Evolutionary conservation across 1,140 invertebrate species (phyloP).

Genomic region (Drosophila orena): DNA sequence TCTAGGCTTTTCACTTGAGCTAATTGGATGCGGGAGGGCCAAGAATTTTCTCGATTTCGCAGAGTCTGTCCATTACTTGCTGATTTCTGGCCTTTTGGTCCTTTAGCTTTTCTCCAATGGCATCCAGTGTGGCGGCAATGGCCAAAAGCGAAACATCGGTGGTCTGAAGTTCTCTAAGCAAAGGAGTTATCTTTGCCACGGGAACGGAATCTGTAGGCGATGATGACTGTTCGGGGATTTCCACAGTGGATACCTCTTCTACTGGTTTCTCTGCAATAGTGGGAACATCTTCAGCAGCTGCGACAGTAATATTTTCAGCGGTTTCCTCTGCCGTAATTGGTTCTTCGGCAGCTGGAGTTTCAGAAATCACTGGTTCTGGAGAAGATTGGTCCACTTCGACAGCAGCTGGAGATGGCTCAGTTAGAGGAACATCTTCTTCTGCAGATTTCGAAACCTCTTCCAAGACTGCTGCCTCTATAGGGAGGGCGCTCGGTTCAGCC

Average conservation of each 20-base stretch:
- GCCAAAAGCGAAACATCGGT: conserved; percentile 59
- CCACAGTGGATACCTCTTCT: background rate
- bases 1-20: background rate
- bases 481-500: background rate
- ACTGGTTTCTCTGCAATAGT: background rate
- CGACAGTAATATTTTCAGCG: background rate
- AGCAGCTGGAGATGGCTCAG: background rate
- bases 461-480: background rate
- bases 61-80: conserved; percentile 62
- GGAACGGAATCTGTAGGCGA: conserved; percentile 35
- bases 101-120: conserved; percentile 58
- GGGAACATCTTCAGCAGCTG: background rate
- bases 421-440: background rate
- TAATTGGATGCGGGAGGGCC: conserved; percentile 43
- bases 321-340: background rate
- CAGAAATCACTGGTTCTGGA: background rate
- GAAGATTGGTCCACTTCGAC: background rate
- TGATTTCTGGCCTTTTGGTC: conserved; percentile 64
- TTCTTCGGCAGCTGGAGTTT: background rate
- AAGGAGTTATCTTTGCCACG: conserved; percentile 59
- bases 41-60: conserved; percentile 69
- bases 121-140: conserved; percentile 60
- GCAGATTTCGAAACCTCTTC: background rate
- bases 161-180: conserved; percentile 58
- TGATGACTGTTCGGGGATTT: background rate